Base-by-base conservation (phyloP, 2,888 invertebrate genomes). In the Macaria notata region DNA sequence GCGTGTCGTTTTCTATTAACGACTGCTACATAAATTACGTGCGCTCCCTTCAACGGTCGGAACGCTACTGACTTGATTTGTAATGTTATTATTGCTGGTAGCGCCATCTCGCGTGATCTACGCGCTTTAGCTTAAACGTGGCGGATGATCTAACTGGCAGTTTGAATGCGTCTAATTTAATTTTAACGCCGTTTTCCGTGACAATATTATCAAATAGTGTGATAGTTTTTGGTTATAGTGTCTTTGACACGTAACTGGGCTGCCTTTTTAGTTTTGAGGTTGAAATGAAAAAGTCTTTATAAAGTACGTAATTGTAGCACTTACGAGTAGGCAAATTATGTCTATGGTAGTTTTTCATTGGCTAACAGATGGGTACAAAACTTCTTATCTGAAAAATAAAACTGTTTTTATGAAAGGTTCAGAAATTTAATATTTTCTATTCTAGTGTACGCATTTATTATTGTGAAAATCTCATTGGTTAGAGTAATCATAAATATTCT, bases 91-190 rank as follows among this genome's bases (percentile, higher is more conserved):
- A 49, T 53, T 45, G 42, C 46, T 29, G 19, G 30, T 30, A 54
- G 49, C 58, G 53, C 58, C 58, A 58, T 58, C 58, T 58, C 41
- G 58, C 58, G 58, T 58, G 58, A 58, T 58, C 58, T 49, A 58
- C 49, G 46, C 53, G 39, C 46, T 49, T 56, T 49, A 49, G 53
- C 45, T 53, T 45, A 1, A 43, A 6, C 49, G 43, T 49, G 58
- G 43, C 49, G 48, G 44, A 49, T 57, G 56, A 57, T 57, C 44
- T 57, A 57, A 49, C 9, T 29, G 53, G 49, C 53, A 42, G 45
- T 54, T 46, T 45, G 2, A 58, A 41, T 6, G 46, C n/a, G 42
- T 33, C 42, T 58, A 49, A 58, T 58, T 58, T 49, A 49, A 54
- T 58, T 58, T 58, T 43, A 54, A 53, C 45, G 53, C 38, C 41